These are phyloP conservation scores for Diadophis punctatus DNA, from an alignment of 2,113 vertebrate genomes.

Conservation along the genomic window DNA sequence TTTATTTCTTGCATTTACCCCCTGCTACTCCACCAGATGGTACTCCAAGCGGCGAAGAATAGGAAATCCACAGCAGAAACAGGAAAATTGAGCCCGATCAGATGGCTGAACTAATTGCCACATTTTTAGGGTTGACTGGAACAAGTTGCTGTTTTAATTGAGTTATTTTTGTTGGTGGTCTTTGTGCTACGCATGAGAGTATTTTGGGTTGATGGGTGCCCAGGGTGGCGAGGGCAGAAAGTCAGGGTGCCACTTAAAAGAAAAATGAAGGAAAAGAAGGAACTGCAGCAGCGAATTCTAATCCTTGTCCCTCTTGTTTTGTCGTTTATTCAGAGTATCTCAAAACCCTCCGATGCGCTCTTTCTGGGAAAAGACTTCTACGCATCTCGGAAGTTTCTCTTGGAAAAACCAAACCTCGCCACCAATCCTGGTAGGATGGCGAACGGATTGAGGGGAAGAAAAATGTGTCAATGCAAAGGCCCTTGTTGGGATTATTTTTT, in stretches of 20 bases:
- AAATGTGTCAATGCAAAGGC: not conserved
- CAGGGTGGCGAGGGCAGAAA: not conserved
- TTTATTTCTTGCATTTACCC: not conserved
- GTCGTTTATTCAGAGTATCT: slow-evolving; percentile 64
- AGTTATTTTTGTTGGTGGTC: not conserved
- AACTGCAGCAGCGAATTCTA: not conserved
- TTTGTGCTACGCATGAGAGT: not conserved
- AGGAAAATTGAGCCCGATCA: not conserved
- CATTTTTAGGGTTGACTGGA: not conserved
- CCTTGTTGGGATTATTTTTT: not conserved
- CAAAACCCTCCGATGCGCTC: slow-evolving; percentile 81
- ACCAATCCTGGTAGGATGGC: slow-evolving; percentile 76
- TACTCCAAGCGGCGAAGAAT: not conserved
- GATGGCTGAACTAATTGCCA: not conserved
- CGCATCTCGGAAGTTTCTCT: slow-evolving; percentile 82
- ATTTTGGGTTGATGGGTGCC: not conserved
- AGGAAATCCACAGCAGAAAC: not conserved
- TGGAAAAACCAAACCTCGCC: slow-evolving; percentile 79
- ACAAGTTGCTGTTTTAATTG: not conserved
- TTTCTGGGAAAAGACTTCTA: slow-evolving; percentile 90
- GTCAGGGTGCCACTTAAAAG: not conserved
- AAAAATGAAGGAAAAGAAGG: not conserved
- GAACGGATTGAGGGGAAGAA: too few relatives aligned
- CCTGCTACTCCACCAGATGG: not conserved
- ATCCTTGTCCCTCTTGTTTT: not conserved